phyloP scores from a whole-genome alignment of 2,797 vertebrate species.

The Brotula barbata region DNA sequence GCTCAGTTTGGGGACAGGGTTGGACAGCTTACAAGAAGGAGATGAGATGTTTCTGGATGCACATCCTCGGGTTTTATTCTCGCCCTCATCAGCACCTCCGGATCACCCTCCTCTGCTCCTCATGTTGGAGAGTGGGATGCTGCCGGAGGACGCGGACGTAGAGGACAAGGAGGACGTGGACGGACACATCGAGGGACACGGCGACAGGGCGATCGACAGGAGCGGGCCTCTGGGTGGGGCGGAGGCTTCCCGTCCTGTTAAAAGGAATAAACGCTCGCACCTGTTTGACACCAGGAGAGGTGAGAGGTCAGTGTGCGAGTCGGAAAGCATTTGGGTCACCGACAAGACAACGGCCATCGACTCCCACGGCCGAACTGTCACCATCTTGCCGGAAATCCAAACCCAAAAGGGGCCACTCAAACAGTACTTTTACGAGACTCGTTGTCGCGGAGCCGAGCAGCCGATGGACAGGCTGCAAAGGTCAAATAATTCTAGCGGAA shows the following conservation, averaged over 20 bases:
- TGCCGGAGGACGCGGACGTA: conserved; percentile 53
- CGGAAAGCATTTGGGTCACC: conserved; percentile 83
- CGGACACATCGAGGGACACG: conserved; percentile 61
- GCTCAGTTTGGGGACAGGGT: conserved; percentile 29
- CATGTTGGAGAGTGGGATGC: conserved; percentile 74
- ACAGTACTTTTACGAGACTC: conserved; percentile 91
- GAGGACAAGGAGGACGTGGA: conserved; percentile 57
- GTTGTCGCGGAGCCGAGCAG: conserved; percentile 75
- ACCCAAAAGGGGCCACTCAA: conserved; percentile 83
- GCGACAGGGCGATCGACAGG: conserved; percentile 66
- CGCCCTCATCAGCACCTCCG: conserved; percentile 72
- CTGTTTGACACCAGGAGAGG: conserved; percentile 61
- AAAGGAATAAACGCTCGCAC: conserved; percentile 67
- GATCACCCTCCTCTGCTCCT: conserved; percentile 76
- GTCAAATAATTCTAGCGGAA: conserved; percentile 44
- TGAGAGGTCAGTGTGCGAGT: conserved; percentile 86
- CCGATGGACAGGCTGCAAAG: conserved; percentile 20
- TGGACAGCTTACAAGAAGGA: conserved; percentile 57
- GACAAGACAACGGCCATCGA: conserved; percentile 83
- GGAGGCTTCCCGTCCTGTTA: conserved; percentile 22
- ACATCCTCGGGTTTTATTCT: conserved; percentile 81
- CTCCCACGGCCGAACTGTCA: conserved; percentile 75
- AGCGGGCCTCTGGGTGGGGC: conserved; percentile 39
- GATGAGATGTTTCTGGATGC: conserved; percentile 77
- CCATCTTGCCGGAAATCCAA: conserved; percentile 84